Conservation (phyloP, 2,797 vertebrate species). For the Trematomus bernacchii region DNA sequence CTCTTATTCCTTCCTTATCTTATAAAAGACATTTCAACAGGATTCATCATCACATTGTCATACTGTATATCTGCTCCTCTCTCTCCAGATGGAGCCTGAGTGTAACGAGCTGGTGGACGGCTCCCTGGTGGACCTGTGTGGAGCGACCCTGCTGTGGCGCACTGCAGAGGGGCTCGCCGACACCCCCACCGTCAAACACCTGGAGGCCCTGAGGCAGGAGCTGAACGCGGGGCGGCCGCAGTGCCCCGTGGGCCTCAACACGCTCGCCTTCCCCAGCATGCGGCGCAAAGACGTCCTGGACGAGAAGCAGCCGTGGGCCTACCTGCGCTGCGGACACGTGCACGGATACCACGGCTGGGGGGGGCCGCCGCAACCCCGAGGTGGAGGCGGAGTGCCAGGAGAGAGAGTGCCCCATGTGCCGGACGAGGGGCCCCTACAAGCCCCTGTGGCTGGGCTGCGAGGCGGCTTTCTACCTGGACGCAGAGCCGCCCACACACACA, state of each 20-base stretch:
- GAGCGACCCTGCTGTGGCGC: slow-evolving; percentile 95
- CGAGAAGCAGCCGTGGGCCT: slow-evolving; percentile 94
- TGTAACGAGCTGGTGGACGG: slow-evolving; percentile 93
- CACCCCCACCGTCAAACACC: slow-evolving; percentile 91
- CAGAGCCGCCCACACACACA: slow-evolving; percentile 91
- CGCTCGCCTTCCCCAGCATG: slow-evolving; percentile 94
- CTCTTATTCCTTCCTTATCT: too few species aligned
- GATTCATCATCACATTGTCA: neutral
- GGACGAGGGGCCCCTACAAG: slow-evolving; percentile 92
- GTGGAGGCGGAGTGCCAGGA: slow-evolving; percentile 89
- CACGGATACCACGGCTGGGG: slow-evolving; percentile 96
- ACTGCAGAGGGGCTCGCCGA: slow-evolving; percentile 91
- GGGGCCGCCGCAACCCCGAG: slow-evolving; percentile 80
- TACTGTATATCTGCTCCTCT: neutral
- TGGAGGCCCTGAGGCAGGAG: slow-evolving; percentile 93
- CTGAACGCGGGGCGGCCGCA: slow-evolving; percentile 95
- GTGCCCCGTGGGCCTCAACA: slow-evolving; percentile 95
- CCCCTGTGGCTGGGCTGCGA: slow-evolving; percentile 96
- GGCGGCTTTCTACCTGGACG: slow-evolving; percentile 94
- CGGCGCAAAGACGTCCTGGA: slow-evolving; percentile 90
- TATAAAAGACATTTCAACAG: too few species aligned
- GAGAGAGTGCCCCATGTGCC: slow-evolving; percentile 96
- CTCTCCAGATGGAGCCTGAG: slow-evolving; percentile 89
- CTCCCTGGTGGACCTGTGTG: slow-evolving; percentile 94
- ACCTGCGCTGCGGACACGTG: slow-evolving; percentile 94